phyloP scores from a whole-genome alignment of 2,888 invertebrate genomes.

The Vanessa cardui region DNA sequence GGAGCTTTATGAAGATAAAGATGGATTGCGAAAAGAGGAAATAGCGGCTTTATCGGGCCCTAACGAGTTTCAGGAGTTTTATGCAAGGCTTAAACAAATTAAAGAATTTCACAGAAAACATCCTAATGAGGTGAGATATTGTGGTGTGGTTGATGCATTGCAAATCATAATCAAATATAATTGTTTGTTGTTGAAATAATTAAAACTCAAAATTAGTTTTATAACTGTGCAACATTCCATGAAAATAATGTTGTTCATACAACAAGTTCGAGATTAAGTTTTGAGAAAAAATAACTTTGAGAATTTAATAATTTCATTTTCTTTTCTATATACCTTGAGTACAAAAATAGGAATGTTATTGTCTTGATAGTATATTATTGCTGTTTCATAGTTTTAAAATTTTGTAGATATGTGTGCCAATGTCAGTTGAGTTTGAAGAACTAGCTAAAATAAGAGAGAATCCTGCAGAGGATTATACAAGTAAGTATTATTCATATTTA shows the following conservation, averaged over 20 bases:
- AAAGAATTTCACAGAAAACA: conserved; percentile 98
- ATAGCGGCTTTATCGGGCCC: conserved; percentile 97
- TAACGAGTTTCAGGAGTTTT: conserved; percentile 99
- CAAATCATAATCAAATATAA: no score
- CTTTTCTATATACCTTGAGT: no score
- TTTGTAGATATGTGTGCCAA: conserved; percentile 92
- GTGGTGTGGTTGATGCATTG: background rate
- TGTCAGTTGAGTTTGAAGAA: conserved; percentile 99
- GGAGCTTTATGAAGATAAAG: conserved; percentile 98
- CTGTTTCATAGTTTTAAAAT: conserved; percentile 1
- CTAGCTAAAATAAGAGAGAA: conserved; percentile 94
- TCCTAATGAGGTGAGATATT: conserved; percentile 91
- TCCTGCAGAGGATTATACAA: conserved; percentile 90
- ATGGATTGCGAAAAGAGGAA: conserved; percentile 96
- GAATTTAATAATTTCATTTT: no score
- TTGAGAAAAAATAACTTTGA: no score
- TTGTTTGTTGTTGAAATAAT: no score
- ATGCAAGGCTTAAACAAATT: conserved; percentile 94
- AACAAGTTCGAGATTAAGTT: no score
- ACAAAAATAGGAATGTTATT: background rate
- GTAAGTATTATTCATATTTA: conserved; percentile 67
- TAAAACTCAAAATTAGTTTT: no score
- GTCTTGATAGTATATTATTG: background rate
- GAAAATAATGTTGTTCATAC: no score
- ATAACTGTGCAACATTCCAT: no score